Percentiles rank a stretch among this genome's conserved stretches.
These are phyloP conservation scores for Serilophus lunatus DNA, from an alignment of 2,113 vertebrate genomes.

Conservation along the genomic window DNA sequence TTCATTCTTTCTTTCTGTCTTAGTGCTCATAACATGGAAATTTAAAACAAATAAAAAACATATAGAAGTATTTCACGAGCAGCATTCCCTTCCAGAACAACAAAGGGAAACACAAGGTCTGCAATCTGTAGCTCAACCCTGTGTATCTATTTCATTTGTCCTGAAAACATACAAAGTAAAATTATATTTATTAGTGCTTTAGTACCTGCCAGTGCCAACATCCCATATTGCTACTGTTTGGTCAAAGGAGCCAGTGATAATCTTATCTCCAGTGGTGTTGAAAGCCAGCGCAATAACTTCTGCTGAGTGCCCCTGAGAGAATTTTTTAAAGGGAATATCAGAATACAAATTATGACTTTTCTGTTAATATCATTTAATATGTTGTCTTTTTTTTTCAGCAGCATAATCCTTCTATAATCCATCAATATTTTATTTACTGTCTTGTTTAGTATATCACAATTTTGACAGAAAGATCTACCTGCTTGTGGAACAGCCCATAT, in stretches of 20 bases:
- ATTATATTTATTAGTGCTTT: neutral
- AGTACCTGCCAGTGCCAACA: conserved; percentile 86
- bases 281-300: conserved; percentile 91
- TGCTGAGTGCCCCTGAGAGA: conserved; percentile 86
- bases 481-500: neutral
- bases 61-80: neutral
- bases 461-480: neutral
- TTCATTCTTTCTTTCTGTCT: neutral
- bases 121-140: neutral
- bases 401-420: neutral
- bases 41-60: neutral
- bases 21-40: neutral
- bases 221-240: conserved; percentile 90
- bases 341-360: neutral
- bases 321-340: neutral
- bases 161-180: neutral
- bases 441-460: neutral
- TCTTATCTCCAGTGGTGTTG: conserved; percentile 83
- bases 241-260: conserved; percentile 94
- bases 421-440: neutral
- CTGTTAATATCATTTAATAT: neutral
- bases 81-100: neutral
- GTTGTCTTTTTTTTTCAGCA: neutral
- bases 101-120: neutral
- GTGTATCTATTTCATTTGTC: neutral